These are phyloP conservation scores for Platyscapa corneri DNA, from an alignment of 1,140 invertebrate genomes.

Conservation along the genomic window DNA sequence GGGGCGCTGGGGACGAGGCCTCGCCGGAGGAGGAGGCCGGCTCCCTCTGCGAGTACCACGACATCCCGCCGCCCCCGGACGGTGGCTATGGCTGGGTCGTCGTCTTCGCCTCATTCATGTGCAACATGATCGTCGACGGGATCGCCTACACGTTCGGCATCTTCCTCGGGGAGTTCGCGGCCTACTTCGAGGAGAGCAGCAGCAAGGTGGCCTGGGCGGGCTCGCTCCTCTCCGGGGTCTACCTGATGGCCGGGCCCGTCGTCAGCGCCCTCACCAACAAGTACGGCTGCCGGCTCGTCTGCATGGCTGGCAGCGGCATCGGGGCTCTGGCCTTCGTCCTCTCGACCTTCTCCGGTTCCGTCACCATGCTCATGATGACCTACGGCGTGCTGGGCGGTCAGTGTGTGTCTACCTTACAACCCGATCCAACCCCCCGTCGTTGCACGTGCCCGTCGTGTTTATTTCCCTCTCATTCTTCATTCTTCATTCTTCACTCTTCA, in stretches of 20 bases:
- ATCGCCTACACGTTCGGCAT: conserved; percentile 95
- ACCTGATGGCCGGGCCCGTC: conserved; percentile 92
- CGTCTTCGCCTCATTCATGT: conserved; percentile 96
- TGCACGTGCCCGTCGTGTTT: not conserved
- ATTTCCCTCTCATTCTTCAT: not conserved
- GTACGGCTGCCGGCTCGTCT: conserved; percentile 94
- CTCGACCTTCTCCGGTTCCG: conserved; percentile 88
- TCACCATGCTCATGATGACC: conserved; percentile 93
- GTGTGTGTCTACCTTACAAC: conserved; percentile 24
- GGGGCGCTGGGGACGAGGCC: conserved; percentile 73
- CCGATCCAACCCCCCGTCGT: not conserved
- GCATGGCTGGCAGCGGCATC: conserved; percentile 91
- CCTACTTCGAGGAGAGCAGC: conserved; percentile 88
- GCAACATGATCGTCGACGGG: conserved; percentile 99
- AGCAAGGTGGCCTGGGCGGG: conserved; percentile 95
- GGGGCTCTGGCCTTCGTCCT: conserved; percentile 90
- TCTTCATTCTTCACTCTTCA: no score
- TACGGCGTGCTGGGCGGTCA: conserved; percentile 95
- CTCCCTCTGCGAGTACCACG: conserved; percentile 82
- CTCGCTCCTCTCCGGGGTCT: conserved; percentile 93
- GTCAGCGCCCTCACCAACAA: conserved; percentile 97
- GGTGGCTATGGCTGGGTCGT: conserved; percentile 94
- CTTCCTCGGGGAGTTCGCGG: conserved; percentile 87
- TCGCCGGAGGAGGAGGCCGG: conserved; percentile 83
- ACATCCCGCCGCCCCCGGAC: conserved; percentile 87